Evolutionary conservation across 2,797 vertebrate species (phyloP), one percentile per base, ranked within the genome.

Genomic region (Dromococcyx pavoninus): DNA sequence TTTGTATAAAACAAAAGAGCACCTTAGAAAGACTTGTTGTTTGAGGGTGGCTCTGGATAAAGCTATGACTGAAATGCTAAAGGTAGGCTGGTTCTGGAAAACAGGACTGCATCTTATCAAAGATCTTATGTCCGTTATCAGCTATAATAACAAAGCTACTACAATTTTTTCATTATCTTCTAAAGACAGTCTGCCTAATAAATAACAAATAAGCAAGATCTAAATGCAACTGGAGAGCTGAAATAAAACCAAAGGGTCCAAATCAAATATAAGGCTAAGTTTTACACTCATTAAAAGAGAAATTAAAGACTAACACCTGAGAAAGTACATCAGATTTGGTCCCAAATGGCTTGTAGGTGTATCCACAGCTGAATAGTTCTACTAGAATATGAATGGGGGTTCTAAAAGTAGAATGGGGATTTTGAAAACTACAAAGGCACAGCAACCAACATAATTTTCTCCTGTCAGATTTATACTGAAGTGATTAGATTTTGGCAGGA

Each of bases 401-500:
- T n/a, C n/a, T n/a, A n/a, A n/a, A n/a, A n/a, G n/a, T n/a, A n/a
- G n/a, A n/a, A n/a, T n/a, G n/a, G 58, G 43, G 75, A 75, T 87
- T 95, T 92, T 69, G 54, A 90, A 91, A 95, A 93, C 66, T 92
- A 64, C 37, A 71, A 93, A 89, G 85, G 62, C 54, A 86, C 71
- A 88, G 60, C 7, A 46, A 85, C 22, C 46, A 88, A 86, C 30
- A 41, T 67, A 80, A 75, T 67, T 80, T 87, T 89, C 71, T 93
- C 67, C 71, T 56, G 37, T 84, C 75, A 91, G 33, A 64, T 58
- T 89, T 80, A 24, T 16, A 72, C 35, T 54, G 85, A 95, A 90
- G 15, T 62, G 32, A 69, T 81, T 15, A 84, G 41, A 65, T 82
- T 51, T 86, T 82, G 60, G 69, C 78, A 83, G 32, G 35, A 79